phyloP scores from a whole-genome alignment of 2,113 vertebrate species.

The Cercocebus atys region DNA sequence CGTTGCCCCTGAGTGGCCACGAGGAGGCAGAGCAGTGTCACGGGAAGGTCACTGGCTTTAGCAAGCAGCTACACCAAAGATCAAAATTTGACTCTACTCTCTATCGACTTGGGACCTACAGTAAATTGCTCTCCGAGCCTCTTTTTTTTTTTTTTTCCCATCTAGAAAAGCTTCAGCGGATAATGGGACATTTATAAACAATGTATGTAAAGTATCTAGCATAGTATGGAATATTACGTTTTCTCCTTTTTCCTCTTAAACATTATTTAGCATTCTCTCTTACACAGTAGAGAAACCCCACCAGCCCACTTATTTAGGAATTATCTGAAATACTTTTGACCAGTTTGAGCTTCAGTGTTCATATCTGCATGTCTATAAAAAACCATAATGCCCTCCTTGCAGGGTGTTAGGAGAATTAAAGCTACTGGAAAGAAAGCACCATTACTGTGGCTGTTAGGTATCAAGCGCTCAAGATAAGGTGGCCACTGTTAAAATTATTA shows the following conservation, averaged over 20 bases:
- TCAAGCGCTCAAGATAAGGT: neutral
- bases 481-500: neutral
- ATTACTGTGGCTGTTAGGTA: too few relatives aligned
- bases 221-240: neutral
- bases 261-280: neutral
- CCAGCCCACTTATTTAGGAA: neutral
- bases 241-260: neutral
- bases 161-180: neutral
- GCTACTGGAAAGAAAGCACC: neutral
- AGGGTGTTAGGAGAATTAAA: neutral
- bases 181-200: neutral
- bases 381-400: neutral
- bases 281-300: neutral
- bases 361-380: neutral
- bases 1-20: constrained; percentile 51
- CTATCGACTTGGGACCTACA: neutral
- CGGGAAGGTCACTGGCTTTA: neutral
- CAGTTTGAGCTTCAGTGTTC: neutral
- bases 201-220: neutral
- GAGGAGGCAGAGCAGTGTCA: constrained; percentile 66
- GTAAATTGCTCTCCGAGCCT: neutral
- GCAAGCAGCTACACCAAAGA: neutral
- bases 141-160: neutral
- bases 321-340: neutral
- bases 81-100: neutral